Evolutionary conservation across 2,888 invertebrate genomes (phyloP), one percentile per base, ranked within the genome.

Genomic region (Phrixothrix hirtus): DNA sequence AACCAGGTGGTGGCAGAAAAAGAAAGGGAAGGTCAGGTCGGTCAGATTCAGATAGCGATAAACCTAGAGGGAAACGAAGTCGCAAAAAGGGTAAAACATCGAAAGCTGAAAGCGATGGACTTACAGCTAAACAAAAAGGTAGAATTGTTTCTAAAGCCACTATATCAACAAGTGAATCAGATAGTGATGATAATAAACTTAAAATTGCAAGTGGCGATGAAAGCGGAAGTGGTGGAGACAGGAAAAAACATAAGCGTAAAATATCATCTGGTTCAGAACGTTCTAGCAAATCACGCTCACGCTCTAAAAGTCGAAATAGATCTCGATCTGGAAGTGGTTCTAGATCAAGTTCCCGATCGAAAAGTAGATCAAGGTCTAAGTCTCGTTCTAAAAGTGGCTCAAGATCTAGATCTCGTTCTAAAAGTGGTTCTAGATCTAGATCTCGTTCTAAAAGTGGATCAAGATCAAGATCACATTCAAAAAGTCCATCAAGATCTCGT

Each of bases 121-220:
- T 90, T 47, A 83, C 89, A 27, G 83, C 87, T 5, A 94, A 92
- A 75, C 92, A 94, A 72, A 88, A 93, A 34, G 83, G 88, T 58
- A 87, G 92, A 68, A 89, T 95, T 70, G 88, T 94, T 0, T 96
- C 96, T 0, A 96, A 96, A 73, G 96, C 91, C 49, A 94, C 93
- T 0, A 95, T 97, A 61, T 96, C 95, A 0, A 94, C 95, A 0
- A 89, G 89, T 55, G 92, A 92, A 68, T 90, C 90, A 0, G 83
- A 83, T 41, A 88, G 88, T 57, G 86, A 86, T 44, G 77, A 78
- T 42, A 68, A 66, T 43, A 75, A 76, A 57, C 76, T 80, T 48
- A 82, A 83, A 68, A 80, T 82, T 58, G 79, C 78, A 1, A 81
- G 83, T 63, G 79, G 81, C 62, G 81, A 78, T 69, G 78, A 78